These are phyloP conservation scores for Sardinella longiceps DNA, from an alignment of 2,797 vertebrate species.

Conservation along the genomic window DNA sequence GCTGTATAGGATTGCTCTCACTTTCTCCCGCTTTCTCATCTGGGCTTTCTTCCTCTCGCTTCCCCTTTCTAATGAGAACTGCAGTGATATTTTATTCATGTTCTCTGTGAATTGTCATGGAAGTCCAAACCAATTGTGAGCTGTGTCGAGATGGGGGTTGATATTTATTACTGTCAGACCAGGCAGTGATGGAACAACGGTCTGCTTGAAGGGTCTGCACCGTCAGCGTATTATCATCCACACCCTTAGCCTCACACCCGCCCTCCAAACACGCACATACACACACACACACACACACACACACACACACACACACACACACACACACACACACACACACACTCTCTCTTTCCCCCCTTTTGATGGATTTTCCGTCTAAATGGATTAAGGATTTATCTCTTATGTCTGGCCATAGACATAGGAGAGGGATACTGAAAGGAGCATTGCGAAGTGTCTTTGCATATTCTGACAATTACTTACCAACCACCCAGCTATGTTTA, in stretches of 20 bases:
- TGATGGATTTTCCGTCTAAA: conserved; percentile 77
- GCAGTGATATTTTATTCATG: conserved; percentile 61
- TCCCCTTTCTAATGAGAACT: conserved; percentile 51
- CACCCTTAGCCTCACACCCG: not conserved
- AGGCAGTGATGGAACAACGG: conserved; percentile 68
- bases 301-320: not conserved
- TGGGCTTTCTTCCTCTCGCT: conserved; percentile 34
- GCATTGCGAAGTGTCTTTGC: conserved; percentile 52
- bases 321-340: conserved; percentile 44
- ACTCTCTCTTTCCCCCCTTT: conserved; percentile 49
- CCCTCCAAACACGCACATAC: not conserved
- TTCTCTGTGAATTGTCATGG: conserved; percentile 51
- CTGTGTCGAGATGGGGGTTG: conserved; percentile 49
- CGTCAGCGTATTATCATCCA: conserved; percentile 74
- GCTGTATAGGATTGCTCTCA: not conserved
- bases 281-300: not conserved
- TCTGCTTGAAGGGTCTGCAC: conserved; percentile 70
- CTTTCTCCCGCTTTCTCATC: not conserved
- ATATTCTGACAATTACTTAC: conserved; percentile 59
- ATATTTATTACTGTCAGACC: conserved; percentile 62
- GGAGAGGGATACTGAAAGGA: conserved; percentile 45
- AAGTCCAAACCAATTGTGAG: conserved; percentile 47
- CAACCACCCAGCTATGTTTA: conserved; percentile 20
- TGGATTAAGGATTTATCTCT: conserved; percentile 75
- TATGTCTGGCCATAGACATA: conserved; percentile 64